Conservation (phyloP, 2,888 invertebrate genomes). For the Xestobium rufovillosum region DNA sequence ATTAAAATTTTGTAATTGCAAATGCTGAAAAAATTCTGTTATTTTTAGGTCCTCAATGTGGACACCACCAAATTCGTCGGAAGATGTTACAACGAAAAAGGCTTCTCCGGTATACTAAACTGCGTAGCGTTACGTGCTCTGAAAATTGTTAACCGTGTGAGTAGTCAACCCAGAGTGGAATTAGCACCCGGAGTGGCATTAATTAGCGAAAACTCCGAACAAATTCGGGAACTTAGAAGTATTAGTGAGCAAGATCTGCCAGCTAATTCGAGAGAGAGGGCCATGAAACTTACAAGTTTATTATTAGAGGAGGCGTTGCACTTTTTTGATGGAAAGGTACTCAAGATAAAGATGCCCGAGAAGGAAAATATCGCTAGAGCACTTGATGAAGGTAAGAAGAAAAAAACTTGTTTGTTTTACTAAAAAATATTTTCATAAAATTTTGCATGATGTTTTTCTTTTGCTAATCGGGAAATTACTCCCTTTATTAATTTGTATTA, state of each 20-base stretch:
- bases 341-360: slow-evolving; percentile 65
- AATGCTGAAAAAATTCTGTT: too few species aligned
- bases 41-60: too few species aligned
- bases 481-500: too few species aligned
- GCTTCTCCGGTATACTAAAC: slow-evolving; percentile 33
- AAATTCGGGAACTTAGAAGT: slow-evolving; percentile 17
- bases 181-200: slow-evolving; percentile 53
- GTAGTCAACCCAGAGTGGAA: slow-evolving; percentile 50
- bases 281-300: slow-evolving; percentile 49
- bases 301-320: slow-evolving; percentile 49
- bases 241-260: slow-evolving; percentile 21
- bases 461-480: too few species aligned
- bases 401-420: neutral
- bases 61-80: too few species aligned
- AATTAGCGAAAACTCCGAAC: slow-evolving; percentile 40
- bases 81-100: too few species aligned
- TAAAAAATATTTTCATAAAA: slow-evolving; percentile 11
- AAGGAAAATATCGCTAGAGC: slow-evolving; percentile 59
- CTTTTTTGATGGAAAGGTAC: slow-evolving; percentile 53
- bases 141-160: slow-evolving; percentile 48
- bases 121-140: slow-evolving; percentile 54
- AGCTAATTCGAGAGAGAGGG: slow-evolving; percentile 46
- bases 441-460: too few species aligned
- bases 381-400: slow-evolving; percentile 63
- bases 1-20: too few species aligned